Evolutionary conservation across 2,113 vertebrate species (phyloP).

Genomic region (Amphiprion ocellaris): DNA sequence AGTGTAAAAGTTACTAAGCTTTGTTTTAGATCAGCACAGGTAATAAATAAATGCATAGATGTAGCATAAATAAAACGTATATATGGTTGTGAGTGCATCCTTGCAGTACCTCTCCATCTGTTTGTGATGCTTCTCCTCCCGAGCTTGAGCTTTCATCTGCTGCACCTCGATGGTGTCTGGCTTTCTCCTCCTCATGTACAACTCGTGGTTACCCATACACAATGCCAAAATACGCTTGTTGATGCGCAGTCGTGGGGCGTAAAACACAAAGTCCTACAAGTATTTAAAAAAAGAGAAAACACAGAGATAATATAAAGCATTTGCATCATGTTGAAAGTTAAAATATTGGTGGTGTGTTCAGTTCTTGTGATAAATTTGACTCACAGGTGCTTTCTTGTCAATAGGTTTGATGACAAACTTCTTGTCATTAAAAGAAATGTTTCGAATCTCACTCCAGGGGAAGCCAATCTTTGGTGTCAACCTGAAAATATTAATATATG

Average conservation of each 20-base stretch:
- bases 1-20: no score
- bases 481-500: slow-evolving; percentile 70
- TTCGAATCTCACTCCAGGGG: slow-evolving; percentile 98
- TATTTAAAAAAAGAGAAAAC: not conserved
- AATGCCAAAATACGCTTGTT: slow-evolving; percentile 97
- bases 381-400: slow-evolving; percentile 98
- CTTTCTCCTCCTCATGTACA: slow-evolving; percentile 98
- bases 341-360: not conserved
- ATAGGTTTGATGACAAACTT: slow-evolving; percentile 99
- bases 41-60: no score
- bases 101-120: slow-evolving; percentile 93
- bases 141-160: slow-evolving; percentile 98
- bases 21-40: no score
- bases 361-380: slow-evolving; percentile 31
- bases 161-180: slow-evolving; percentile 99
- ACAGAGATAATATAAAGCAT: not conserved
- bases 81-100: not conserved
- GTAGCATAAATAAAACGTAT: not conserved
- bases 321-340: not conserved
- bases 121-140: slow-evolving; percentile 98
- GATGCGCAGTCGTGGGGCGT: slow-evolving; percentile 96
- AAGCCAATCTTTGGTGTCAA: slow-evolving; percentile 98
- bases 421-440: slow-evolving; percentile 99
- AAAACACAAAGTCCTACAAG: slow-evolving; percentile 96
- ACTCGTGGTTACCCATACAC: slow-evolving; percentile 98